Evolutionary conservation across 2,888 invertebrate genomes (phyloP).

Genomic region (Agriopis aurantiaria): DNA sequence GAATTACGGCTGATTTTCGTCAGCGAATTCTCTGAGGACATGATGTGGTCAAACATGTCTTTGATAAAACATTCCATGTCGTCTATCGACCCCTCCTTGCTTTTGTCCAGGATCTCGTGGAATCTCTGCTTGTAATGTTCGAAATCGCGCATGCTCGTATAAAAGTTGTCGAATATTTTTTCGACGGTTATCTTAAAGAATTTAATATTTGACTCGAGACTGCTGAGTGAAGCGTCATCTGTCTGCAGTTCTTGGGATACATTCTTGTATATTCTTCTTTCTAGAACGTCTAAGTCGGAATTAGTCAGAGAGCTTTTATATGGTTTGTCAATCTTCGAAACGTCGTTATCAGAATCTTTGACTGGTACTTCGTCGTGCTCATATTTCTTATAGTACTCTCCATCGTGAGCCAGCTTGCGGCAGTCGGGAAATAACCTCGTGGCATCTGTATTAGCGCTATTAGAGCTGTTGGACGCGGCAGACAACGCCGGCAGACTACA

Average conservation of each 20-base stretch:
- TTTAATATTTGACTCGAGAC: constrained; percentile 72
- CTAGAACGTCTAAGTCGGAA: constrained; percentile 68
- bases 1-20: constrained; percentile 43
- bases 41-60: constrained; percentile 74
- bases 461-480: neutral
- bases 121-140: constrained; percentile 72
- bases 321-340: constrained; percentile 15
- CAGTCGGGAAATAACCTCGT: neutral
- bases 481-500: constrained; percentile 15
- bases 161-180: constrained; percentile 75
- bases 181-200: constrained; percentile 73
- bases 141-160: constrained; percentile 69
- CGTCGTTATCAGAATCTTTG: constrained; percentile 58
- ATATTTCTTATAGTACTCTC: constrained; percentile 70
- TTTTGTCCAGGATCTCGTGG: constrained; percentile 69
- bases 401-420: constrained; percentile 28
- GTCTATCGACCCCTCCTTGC: constrained; percentile 60
- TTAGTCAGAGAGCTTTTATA: constrained; percentile 59
- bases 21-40: constrained; percentile 61
- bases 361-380: constrained; percentile 71
- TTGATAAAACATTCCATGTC: constrained; percentile 77
- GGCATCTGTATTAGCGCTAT: neutral
- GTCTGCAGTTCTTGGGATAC: constrained; percentile 68
- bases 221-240: constrained; percentile 57
- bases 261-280: constrained; percentile 64